Evolutionary conservation across 2,797 vertebrate species (phyloP).

Genomic region (Potorous gilbertii): DNA sequence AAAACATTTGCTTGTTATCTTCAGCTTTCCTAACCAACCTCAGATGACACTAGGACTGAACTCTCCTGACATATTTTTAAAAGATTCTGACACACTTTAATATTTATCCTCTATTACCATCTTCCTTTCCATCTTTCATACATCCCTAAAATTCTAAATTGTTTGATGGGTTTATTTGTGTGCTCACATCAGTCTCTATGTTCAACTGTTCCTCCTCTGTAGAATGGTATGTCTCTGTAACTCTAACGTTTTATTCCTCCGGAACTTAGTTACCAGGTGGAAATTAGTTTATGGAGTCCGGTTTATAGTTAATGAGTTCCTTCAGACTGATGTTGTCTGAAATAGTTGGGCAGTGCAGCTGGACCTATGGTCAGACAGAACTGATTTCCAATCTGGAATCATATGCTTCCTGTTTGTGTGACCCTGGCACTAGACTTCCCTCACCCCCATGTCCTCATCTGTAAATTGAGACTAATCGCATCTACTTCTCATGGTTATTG

Average conservation of each 20-base stretch:
- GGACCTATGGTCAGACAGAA: neutral
- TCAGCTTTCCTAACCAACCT: neutral
- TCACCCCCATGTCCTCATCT: neutral
- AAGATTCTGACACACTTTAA: neutral
- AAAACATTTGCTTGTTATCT: neutral
- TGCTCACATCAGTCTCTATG: neutral
- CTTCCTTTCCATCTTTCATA: neutral
- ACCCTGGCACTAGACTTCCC: neutral
- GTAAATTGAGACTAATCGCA: neutral
- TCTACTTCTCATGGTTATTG: neutral
- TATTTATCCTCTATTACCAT: neutral
- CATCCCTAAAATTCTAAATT: neutral
- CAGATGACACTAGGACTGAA: neutral
- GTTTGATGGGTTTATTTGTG: neutral
- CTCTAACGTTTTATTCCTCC: neutral
- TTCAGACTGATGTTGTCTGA: neutral
- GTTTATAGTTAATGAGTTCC: neutral
- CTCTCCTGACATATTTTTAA: neutral
- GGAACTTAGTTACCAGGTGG: neutral
- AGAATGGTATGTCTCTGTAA: neutral
- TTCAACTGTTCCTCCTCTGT: neutral
- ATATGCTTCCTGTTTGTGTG: neutral
- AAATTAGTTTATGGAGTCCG: neutral
- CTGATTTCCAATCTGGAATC: neutral
- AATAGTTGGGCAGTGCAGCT: neutral